Conservation (phyloP, 2,888 invertebrate genomes). For the Phania funesta region DNA sequence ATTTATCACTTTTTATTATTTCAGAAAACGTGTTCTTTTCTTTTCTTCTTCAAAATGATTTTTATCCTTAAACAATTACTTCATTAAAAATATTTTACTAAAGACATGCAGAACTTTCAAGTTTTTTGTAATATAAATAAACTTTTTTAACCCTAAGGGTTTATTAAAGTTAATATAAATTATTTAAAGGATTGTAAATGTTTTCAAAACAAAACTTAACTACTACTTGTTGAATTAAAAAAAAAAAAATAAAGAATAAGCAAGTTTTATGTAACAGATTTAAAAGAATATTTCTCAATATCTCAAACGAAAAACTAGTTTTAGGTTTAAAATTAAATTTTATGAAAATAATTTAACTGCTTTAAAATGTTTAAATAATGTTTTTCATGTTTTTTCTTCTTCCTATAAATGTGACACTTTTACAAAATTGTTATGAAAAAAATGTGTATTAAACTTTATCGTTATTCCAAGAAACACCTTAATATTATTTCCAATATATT, state of each 20-base stretch:
- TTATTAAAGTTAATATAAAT: slow-evolving; percentile 9
- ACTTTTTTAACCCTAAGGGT: slow-evolving; percentile 55
- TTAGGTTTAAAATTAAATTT: too few species aligned
- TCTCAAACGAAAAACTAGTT: too few species aligned
- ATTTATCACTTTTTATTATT: too few species aligned
- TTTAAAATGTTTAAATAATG: not conserved
- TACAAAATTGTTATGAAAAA: slow-evolving; percentile 3
- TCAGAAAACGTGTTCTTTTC: too few species aligned
- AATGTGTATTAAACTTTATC: not conserved
- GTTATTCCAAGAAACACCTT: not conserved
- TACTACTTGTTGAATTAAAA: not conserved
- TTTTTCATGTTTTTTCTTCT: too few species aligned
- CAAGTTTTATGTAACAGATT: too few species aligned
- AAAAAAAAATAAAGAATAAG: not conserved
- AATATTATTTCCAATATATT: not conserved
- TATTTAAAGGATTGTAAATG: not conserved
- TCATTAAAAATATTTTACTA: slow-evolving; percentile 21
- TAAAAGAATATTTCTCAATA: too few species aligned
- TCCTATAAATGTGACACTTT: slow-evolving; percentile 41
- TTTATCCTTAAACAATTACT: too few species aligned
- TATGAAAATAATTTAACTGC: not conserved
- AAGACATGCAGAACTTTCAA: slow-evolving; percentile 52
- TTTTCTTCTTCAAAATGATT: too few species aligned
- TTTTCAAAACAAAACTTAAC: not conserved
- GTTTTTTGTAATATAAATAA: slow-evolving; percentile 5